These are phyloP conservation scores for Pyrrhia umbra DNA, from an alignment of 2,888 invertebrate species.

Conservation along the genomic window DNA sequence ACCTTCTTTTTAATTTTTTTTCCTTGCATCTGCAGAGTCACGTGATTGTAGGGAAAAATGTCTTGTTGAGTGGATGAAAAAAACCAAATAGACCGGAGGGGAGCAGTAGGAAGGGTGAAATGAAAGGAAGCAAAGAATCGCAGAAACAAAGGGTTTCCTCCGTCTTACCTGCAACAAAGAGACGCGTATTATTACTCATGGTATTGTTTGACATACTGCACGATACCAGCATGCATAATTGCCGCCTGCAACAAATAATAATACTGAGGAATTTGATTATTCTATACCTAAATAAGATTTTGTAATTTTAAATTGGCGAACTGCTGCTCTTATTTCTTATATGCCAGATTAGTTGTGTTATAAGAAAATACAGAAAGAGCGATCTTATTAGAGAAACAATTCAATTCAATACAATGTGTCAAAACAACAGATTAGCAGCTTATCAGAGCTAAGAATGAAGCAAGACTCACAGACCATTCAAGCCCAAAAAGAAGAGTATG, in stretches of 20 bases:
- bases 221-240: slow-evolving; percentile 60
- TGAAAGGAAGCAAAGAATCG: slow-evolving; percentile 57
- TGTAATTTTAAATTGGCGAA: no score
- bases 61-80: slow-evolving; percentile 50
- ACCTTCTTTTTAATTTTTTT: slow-evolving; percentile 1
- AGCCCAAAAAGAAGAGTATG: slow-evolving; percentile 12
- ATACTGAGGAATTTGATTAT: slow-evolving; percentile 40
- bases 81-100: slow-evolving; percentile 59
- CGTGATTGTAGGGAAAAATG: slow-evolving; percentile 38
- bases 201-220: slow-evolving; percentile 59
- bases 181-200: slow-evolving; percentile 69
- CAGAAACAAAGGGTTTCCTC: slow-evolving; percentile 74
- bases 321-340: no score
- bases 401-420: slow-evolving; percentile 1
- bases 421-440: slow-evolving; percentile 18
- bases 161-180: slow-evolving; percentile 84
- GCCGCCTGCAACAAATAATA: slow-evolving; percentile 51
- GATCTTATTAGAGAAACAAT: background rate
- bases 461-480: slow-evolving; percentile 5
- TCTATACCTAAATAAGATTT: background rate
- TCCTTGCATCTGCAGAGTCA: slow-evolving; percentile 51
- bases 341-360: no score
- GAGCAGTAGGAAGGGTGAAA: slow-evolving; percentile 54
- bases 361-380: no score
- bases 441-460: slow-evolving; percentile 20